These are phyloP conservation scores for Sminthopsis crassicaudata DNA, from an alignment of 2,113 vertebrate species.

Conservation along the genomic window DNA sequence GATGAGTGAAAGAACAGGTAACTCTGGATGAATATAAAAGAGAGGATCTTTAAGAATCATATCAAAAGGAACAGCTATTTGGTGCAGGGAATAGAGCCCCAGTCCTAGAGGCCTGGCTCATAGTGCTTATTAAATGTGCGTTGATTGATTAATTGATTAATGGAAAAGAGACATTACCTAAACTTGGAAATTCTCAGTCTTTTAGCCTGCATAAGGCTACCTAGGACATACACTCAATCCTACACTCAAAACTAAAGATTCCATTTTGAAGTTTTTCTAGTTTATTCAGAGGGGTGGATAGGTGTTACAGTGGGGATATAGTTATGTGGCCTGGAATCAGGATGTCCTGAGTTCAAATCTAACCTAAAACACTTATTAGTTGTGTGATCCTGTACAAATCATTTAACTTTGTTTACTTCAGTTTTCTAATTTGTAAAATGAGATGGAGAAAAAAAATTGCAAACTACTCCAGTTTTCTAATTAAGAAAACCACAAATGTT, in stretches of 20 bases:
- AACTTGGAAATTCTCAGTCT: background rate
- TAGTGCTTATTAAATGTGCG: background rate
- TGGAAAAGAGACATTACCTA: background rate
- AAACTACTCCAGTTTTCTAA: background rate
- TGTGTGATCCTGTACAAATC: background rate
- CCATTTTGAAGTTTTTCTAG: conserved; percentile 61
- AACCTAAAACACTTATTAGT: background rate
- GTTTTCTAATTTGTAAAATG: background rate
- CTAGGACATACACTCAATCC: background rate
- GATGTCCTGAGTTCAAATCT: background rate
- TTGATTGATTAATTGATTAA: background rate
- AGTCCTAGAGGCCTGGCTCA: background rate
- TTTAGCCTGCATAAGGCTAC: conserved; percentile 3
- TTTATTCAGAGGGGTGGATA: background rate
- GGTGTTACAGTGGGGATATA: background rate
- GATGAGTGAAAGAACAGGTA: background rate
- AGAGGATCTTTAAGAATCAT: background rate
- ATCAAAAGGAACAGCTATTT: too few relatives aligned
- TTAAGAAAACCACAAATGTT: background rate
- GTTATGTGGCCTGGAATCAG: background rate
- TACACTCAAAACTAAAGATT: conserved; percentile 34
- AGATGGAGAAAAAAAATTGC: background rate
- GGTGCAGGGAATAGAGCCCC: too few relatives aligned
- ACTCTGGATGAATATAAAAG: background rate
- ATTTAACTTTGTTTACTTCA: background rate